Conservation (phyloP, 1,140 invertebrate species). For the Argopecten irradians region DNA sequence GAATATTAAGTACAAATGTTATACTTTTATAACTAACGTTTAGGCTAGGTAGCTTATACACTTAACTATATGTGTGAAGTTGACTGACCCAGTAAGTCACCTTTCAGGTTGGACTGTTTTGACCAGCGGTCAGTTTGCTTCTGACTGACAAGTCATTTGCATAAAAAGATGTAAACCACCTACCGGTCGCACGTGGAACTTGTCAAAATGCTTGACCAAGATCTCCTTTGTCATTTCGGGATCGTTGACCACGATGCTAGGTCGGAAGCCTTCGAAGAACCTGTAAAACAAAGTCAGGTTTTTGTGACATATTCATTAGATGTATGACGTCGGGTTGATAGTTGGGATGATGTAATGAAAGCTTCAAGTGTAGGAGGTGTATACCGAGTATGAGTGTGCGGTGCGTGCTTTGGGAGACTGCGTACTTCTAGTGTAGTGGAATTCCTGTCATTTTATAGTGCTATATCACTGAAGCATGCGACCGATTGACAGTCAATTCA, state of each 20-base stretch:
- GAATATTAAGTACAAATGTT: no score
- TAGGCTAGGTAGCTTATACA: no score
- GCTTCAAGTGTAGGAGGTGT: no score
- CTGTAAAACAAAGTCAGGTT: conserved; percentile 44
- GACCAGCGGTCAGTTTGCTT: not conserved
- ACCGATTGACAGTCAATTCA: no score
- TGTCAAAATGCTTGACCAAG: conserved; percentile 67
- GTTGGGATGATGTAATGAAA: no score
- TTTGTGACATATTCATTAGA: not conserved
- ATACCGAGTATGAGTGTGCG: no score
- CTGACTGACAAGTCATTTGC: not conserved
- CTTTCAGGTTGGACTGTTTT: not conserved
- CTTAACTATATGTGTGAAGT: no score
- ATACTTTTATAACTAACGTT: no score
- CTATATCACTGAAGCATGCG: no score
- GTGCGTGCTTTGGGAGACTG: no score
- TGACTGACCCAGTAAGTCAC: not conserved
- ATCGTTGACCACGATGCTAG: conserved; percentile 67
- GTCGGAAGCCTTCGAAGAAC: conserved; percentile 64
- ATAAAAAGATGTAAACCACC: not conserved
- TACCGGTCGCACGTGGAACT: conserved; percentile 65
- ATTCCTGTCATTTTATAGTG: no score
- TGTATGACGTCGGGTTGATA: not conserved
- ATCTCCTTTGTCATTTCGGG: conserved; percentile 67
- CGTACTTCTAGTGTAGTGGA: no score